These are phyloP conservation scores for Eulemur rubriventer DNA, from an alignment of 2,797 vertebrate species.

Conservation along the genomic window DNA sequence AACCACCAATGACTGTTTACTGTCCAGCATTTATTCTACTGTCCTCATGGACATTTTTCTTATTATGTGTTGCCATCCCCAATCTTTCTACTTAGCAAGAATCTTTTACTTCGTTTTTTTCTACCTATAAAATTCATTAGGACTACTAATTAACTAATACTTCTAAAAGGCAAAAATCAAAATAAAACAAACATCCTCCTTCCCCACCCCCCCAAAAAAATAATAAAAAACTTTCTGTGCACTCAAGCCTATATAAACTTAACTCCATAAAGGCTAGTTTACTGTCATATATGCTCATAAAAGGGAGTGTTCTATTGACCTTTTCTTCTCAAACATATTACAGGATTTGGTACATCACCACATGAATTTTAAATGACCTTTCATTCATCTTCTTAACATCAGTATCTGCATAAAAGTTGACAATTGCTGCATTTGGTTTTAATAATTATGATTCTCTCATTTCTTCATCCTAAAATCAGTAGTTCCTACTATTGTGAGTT, in stretches of 20 bases:
- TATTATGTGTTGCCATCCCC: background rate
- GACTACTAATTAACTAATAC: background rate
- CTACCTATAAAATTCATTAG: background rate
- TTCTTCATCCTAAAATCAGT: background rate
- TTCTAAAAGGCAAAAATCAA: slow-evolving; percentile 13
- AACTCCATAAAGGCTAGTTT: background rate
- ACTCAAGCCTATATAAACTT: background rate
- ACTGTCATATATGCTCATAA: background rate
- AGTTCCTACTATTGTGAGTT: background rate
- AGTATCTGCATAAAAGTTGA: background rate
- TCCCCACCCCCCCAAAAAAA: background rate
- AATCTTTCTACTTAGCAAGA: slow-evolving; percentile 20
- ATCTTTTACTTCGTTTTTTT: slow-evolving; percentile 3
- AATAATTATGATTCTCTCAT: slow-evolving; percentile 10
- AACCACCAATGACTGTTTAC: background rate
- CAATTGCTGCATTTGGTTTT: background rate
- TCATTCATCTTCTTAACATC: background rate
- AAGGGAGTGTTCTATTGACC: background rate
- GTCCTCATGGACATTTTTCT: background rate
- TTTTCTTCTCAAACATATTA: background rate
- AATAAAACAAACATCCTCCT: background rate
- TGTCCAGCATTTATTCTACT: background rate
- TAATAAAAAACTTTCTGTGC: background rate
- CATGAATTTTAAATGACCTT: background rate
- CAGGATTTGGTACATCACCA: background rate